phyloP scores from a whole-genome alignment of 2,113 vertebrate species.

The Dicerorhinus sumatrensis region DNA sequence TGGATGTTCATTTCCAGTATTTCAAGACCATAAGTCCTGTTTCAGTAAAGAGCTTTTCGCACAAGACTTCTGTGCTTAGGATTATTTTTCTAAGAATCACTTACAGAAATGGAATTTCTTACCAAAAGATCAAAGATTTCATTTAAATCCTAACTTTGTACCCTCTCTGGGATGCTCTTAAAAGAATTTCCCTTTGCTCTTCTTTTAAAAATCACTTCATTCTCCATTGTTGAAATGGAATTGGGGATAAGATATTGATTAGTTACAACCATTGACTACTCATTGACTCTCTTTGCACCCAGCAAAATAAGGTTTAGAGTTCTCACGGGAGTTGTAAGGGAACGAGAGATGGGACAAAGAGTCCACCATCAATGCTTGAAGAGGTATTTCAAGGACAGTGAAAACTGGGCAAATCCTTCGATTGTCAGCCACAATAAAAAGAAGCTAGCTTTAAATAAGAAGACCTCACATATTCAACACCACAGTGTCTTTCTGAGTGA shows the following conservation, averaged over 20 bases:
- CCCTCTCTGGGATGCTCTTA: neutral
- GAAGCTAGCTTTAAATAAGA: neutral
- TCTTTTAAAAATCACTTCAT: constrained; percentile 30
- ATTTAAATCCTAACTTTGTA: constrained; percentile 8
- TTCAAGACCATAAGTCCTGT: neutral
- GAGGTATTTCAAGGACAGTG: constrained; percentile 1
- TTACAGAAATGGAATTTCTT: constrained; percentile 41
- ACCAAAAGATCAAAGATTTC: neutral
- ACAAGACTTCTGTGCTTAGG: neutral
- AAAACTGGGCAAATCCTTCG: neutral
- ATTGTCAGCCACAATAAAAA: neutral
- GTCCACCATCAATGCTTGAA: neutral
- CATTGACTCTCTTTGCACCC: constrained; percentile 21
- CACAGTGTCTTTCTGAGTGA: neutral
- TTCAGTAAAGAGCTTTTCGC: neutral
- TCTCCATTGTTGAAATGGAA: neutral
- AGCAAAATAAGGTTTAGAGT: constrained; percentile 18
- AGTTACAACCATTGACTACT: neutral
- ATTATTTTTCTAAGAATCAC: constrained; percentile 22
- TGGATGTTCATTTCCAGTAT: neutral
- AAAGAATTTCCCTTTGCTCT: constrained; percentile 16
- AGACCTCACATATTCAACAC: neutral
- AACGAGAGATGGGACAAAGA: neutral
- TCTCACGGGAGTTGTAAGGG: neutral
- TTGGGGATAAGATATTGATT: constrained; percentile 2